Percentiles rank a stretch among this genome's conserved stretches.
Conservation (phyloP, 2,888 invertebrate species). For the Rhopalosiphum nymphaeae region DNA sequence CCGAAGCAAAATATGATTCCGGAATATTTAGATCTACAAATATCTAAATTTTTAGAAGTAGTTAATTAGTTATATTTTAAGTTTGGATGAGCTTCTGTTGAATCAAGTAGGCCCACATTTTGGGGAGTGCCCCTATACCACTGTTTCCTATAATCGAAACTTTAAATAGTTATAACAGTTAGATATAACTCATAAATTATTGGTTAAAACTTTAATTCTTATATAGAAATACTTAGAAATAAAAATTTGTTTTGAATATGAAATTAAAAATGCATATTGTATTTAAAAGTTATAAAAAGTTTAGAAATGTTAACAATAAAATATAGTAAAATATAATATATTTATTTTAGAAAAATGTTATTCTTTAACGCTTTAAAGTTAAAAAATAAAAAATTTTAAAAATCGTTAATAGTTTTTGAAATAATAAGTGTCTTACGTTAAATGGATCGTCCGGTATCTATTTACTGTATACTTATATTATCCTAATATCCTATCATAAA, state of each 20-base stretch:
- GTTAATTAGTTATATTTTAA: neutral
- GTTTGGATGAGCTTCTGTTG: neutral
- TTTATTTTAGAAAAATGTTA: neutral
- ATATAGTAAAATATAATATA: neutral
- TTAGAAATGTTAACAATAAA: neutral
- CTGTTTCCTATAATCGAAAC: neutral
- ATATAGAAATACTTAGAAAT: neutral
- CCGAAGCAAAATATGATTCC: neutral
- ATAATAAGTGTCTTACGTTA: neutral
- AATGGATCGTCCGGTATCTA: neutral
- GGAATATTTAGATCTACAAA: neutral
- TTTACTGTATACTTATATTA: neutral
- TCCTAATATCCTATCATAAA: neutral
- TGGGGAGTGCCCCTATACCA: neutral
- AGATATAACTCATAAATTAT: neutral
- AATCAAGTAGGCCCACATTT: neutral
- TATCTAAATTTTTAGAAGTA: neutral
- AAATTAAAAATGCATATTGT: too few relatives aligned
- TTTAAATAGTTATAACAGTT: neutral
- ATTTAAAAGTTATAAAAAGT: too few relatives aligned
- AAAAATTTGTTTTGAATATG: neutral
- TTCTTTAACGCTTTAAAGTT: neutral
- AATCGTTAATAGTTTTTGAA: neutral
- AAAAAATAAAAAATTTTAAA: neutral
- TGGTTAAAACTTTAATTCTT: neutral